Evolutionary conservation across 2,888 invertebrate genomes (phyloP), one percentile per base, ranked within the genome.

Genomic region (Pomacea canaliculata): DNA sequence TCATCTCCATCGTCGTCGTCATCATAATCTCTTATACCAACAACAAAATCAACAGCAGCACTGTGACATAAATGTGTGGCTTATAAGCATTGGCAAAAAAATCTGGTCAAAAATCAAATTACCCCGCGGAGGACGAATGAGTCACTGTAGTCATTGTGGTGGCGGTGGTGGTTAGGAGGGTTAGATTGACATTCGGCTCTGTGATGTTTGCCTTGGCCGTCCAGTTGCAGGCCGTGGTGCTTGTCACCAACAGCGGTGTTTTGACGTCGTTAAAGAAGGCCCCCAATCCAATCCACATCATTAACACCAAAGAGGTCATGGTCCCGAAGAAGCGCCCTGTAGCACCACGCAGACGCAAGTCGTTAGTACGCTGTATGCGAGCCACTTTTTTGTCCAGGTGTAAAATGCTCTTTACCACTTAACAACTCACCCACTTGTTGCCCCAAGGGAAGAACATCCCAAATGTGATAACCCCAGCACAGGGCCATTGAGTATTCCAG

Each of bases 401-500:
- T 8, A 16, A 16, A 4, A 56, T 13, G 4, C 4, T 37, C 37
- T 37, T 37, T 37, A 37, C 37, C 37, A 37, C 37, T 37, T 37
- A 5, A 18, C 9, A 19, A 78, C 81, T 56, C 82, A 90, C 91
- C 83, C 85, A 85, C 72, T 82, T 82, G 76, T 91, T 91, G 19
- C 89, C 88, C 86, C 90, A 96, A 68, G 96, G 91, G 76, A 90
- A 89, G n/a, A 91, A 81, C 85, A 91, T 89, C 49, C 91, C 91
- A 19, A 91, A 83, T 0, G 89, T 89, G 76, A 90, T 90, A 18
- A 90, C 78, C n/a, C 91, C 12, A 91, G 81, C 70, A 89, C 80
- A 7, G 91, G 91, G 19, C 90, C 91, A n/a, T 89, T 90, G 5
- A 91, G 82, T 83, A 91, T 88, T 9, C 91, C 90, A 78, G 90